Conservation (phyloP, 2,113 vertebrate species). For the Acrocephalus arundinaceus region DNA sequence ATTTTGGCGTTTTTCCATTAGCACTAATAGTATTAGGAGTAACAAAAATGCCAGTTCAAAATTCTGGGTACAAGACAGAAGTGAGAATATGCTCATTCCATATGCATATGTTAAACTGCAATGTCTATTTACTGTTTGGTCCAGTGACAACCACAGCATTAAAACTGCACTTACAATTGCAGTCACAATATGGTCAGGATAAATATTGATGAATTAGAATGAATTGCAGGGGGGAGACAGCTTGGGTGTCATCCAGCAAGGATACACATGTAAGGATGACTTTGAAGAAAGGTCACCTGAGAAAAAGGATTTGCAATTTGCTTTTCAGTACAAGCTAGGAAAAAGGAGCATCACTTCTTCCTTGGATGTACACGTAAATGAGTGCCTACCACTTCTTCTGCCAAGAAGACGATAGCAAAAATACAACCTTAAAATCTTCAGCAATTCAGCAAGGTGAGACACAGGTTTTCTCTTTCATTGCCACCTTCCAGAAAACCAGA, state of each 20-base stretch:
- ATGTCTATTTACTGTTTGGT: conserved; percentile 40
- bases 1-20: conserved; percentile 45
- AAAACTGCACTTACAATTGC: background rate
- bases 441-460: background rate
- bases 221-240: background rate
- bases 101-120: background rate
- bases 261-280: background rate
- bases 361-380: background rate
- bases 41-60: conserved; percentile 36
- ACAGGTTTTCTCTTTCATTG: background rate
- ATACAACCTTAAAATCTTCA: background rate
- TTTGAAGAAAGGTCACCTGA: background rate
- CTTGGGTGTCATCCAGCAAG: background rate
- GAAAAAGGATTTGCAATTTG: background rate
- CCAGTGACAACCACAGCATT: conserved; percentile 15
- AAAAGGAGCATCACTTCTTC: background rate
- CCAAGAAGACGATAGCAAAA: background rate
- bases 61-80: background rate
- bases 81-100: background rate
- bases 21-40: background rate
- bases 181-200: conserved; percentile 13
- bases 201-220: conserved; percentile 61
- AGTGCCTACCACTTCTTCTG: background rate
- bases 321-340: background rate
- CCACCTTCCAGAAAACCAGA: background rate